Base-by-base conservation (phyloP, 1,140 invertebrate species). In the Drosophila pseudoananassae region DNA sequence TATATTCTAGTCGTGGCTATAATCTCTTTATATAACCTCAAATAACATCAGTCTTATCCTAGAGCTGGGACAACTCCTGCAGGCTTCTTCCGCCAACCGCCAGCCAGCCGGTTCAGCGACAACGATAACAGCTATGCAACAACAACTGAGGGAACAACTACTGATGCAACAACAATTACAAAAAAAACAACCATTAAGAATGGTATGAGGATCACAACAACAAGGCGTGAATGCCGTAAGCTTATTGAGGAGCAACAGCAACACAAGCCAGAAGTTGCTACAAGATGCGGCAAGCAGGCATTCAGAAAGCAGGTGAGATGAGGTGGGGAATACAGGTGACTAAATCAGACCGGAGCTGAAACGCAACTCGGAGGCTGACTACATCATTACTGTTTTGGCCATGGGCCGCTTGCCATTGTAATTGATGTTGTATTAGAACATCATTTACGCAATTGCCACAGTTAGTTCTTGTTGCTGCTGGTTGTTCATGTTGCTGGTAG, bases 371-470 rank as follows among this genome's bases (percentile, higher is more conserved):
- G 64, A 85, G 74, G 68, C 81, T 80, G 77, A 72, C 70, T 81
- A 61, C 74, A 85, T 87, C 74, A 81, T 85, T 85, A 76, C 82
- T 74, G 77, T 85, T 78, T 71, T 60, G 77, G 68, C 73, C 74
- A 85, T 85, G 82, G 81, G 82, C 82, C 82, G 73, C 82, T 85
- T 87, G 82, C 82, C 69, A 87, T 87, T 87, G 82, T 87, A 88
- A 87, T 88, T 88, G 83, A 88, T 87, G 83, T 88, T 82, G 83
- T 87, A 87, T 87, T 87, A 87, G 82, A 87, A 87, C 83, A 87
- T 78, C 78, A 88, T 87, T 87, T 87, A 87, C 78, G 78, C 82
- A 87, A 87, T 85, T 85, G 82, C 82, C 69, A 65, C 73, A 80
- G 77, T 76, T 78, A 59, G 58, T 43, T 49, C 60, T 64, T 49